Evolutionary conservation across 2,113 vertebrate genomes (phyloP).

Genomic region (Collichthys lucidus): DNA sequence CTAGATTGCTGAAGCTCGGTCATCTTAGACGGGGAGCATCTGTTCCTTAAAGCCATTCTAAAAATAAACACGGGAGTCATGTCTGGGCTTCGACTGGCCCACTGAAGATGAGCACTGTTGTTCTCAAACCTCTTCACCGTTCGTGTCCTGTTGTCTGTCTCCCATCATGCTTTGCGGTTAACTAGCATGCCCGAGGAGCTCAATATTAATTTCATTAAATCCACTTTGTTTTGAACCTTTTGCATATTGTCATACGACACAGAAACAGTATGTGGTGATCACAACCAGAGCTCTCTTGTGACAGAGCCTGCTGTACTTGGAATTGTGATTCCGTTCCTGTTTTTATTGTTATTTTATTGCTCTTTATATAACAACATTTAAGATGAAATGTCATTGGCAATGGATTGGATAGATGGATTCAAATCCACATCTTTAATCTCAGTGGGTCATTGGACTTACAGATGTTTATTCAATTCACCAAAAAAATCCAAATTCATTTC

Average conservation of each 20-base stretch:
- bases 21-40: constrained; percentile 23
- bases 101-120: constrained; percentile 23
- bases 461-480: background rate
- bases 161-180: background rate
- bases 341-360: background rate
- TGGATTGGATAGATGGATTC: background rate
- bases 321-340: background rate
- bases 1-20: constrained; percentile 17
- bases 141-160: background rate
- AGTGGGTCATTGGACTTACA: background rate
- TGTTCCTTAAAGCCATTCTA: constrained; percentile 50
- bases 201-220: background rate
- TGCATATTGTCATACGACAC: background rate
- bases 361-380: background rate
- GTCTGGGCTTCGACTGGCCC: constrained; percentile 14
- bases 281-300: background rate
- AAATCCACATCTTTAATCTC: background rate
- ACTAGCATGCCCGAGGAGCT: background rate
- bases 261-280: background rate
- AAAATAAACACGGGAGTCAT: constrained; percentile 48
- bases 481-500: background rate
- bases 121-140: background rate
- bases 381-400: background rate
- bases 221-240: constrained; percentile 1
- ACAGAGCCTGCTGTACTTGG: too few species aligned